Evolutionary conservation across 2,113 vertebrate genomes (phyloP).

Genomic region (Dicentrarchus labrax): DNA sequence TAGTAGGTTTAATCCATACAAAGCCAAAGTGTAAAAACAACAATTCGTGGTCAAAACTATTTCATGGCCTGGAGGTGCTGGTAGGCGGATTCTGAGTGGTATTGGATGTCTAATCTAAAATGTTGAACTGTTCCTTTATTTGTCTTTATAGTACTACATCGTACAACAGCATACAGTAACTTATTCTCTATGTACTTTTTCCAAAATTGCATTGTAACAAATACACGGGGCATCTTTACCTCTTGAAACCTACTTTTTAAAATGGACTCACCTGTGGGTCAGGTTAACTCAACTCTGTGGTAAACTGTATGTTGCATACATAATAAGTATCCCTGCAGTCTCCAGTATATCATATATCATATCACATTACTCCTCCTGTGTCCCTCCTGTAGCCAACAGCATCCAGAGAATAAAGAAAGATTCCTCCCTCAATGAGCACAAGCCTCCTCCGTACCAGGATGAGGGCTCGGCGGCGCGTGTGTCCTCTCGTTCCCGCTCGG

Average conservation of each 20-base stretch:
- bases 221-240: too few relatives aligned
- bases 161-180: background rate
- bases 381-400: slow-evolving; percentile 82
- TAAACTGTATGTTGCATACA: slow-evolving; percentile 14
- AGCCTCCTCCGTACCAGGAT: slow-evolving; percentile 93
- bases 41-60: background rate
- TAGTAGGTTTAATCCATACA: background rate
- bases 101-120: background rate
- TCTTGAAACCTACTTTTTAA: too few relatives aligned
- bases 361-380: slow-evolving; percentile 5
- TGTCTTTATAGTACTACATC: background rate
- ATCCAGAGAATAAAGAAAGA: slow-evolving; percentile 93
- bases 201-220: too few relatives aligned
- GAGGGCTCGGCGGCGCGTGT: slow-evolving; percentile 85
- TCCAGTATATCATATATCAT: slow-evolving; percentile 22
- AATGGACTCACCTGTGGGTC: background rate
- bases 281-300: slow-evolving; percentile 18
- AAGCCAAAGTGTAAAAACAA: background rate
- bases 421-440: slow-evolving; percentile 88
- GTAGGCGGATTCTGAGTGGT: background rate
- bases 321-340: slow-evolving; percentile 2
- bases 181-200: background rate
- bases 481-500: slow-evolving; percentile 85
- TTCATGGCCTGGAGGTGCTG: background rate
- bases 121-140: background rate